These are phyloP conservation scores for Dendrolimus punctatus DNA, from an alignment of 1,140 invertebrate genomes.

Conservation along the genomic window DNA sequence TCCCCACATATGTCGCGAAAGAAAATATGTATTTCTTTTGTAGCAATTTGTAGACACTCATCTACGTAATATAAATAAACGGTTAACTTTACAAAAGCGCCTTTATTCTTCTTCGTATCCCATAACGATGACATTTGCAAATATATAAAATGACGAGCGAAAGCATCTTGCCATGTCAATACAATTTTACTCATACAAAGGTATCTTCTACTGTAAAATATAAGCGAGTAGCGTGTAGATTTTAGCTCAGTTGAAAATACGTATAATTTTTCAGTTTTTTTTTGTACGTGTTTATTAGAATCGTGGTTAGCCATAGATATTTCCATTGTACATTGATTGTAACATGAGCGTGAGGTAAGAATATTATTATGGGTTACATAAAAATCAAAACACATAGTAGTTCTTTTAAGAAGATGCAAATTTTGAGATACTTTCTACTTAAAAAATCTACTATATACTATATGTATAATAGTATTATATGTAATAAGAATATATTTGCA, in stretches of 20 bases:
- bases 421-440: no score
- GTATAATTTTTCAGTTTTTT: background rate
- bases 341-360: no score
- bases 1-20: background rate
- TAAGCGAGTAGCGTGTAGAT: constrained; percentile 6
- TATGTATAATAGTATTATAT: no score
- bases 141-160: constrained; percentile 50
- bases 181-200: constrained; percentile 40
- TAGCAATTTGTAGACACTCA: constrained; percentile 11
- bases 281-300: no score
- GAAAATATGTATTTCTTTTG: background rate
- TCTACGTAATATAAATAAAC: constrained; percentile 15
- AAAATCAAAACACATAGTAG: no score
- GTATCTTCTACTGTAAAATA: constrained; percentile 7
- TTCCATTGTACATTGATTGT: no score
- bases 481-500: no score
- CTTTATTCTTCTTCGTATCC: constrained; percentile 22
- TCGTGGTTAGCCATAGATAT: no score
- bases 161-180: constrained; percentile 49
- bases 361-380: no score
- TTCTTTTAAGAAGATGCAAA: no score
- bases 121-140: constrained; percentile 46
- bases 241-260: background rate
- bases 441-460: no score
- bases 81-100: constrained; percentile 16